These are phyloP conservation scores for Myripristis jacobus DNA, from an alignment of 2,797 vertebrate species.

Conservation along the genomic window DNA sequence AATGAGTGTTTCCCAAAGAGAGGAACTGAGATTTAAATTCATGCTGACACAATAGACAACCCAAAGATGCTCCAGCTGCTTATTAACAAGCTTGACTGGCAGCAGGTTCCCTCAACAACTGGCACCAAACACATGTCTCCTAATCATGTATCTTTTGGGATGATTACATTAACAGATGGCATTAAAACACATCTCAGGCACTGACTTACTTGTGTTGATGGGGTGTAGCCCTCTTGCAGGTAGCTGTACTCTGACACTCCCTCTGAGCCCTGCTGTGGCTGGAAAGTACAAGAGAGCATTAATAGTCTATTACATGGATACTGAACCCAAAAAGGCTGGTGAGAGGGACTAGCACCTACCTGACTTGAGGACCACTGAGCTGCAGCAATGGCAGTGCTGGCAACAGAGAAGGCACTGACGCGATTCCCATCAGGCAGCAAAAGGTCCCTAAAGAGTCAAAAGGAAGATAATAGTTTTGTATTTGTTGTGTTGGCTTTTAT, in stretches of 20 bases:
- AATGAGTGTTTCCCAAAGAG: too few relatives aligned
- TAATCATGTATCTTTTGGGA: not conserved
- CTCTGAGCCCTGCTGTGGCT: conserved; percentile 91
- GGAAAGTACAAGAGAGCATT: conserved; percentile 16
- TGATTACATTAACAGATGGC: not conserved
- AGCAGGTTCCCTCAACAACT: too few relatives aligned
- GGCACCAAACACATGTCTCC: too few relatives aligned
- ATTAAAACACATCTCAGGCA: not conserved
- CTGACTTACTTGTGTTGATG: conserved; percentile 88
- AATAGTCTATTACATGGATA: not conserved
- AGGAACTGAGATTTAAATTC: too few relatives aligned
- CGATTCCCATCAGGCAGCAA: conserved; percentile 95
- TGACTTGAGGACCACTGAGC: conserved; percentile 99
- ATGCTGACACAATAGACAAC: too few relatives aligned
- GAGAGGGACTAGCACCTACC: conserved; percentile 77
- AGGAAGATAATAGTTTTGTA: not conserved
- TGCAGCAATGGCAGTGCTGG: conserved; percentile 98
- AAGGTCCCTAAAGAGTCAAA: conserved; percentile 86
- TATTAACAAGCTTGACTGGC: too few relatives aligned
- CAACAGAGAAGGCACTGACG: conserved; percentile 97
- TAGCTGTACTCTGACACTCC: conserved; percentile 92
- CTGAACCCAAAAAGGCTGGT: not conserved
- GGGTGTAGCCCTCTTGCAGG: conserved; percentile 91
- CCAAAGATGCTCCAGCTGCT: too few relatives aligned
- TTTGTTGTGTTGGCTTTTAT: too few relatives aligned